Evolutionary conservation across 2,113 vertebrate species (phyloP), one percentile per base, ranked within the genome.

Genomic region (Calidris pygmaea): DNA sequence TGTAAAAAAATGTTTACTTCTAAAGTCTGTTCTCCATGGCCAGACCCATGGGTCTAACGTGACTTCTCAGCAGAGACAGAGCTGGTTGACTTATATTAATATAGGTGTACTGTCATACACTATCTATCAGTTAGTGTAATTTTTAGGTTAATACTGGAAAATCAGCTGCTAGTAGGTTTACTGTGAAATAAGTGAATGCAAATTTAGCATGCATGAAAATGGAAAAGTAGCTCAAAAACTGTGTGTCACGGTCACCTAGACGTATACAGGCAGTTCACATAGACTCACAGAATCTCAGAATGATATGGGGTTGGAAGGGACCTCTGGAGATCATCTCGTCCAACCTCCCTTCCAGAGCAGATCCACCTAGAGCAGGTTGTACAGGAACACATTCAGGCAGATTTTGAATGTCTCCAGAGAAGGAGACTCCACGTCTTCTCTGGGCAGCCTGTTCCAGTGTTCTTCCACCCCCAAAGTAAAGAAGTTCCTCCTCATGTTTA

Each of bases 261-360:
- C 18, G 10, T 14, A 32, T 27, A 39, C 20, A 23, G 0, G 0
- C 9, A 17, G 27, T 39, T 24, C 21, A 26, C 8, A 6, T n/a
- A 10, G 50, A 15, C 7, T 26, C 50, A 29, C 27, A 53, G 52
- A 53, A 14, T 53, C 52, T 53, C 26, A 53, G 27, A 53, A 53
- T 29, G 26, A 29, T 29, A 29, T 47, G 26, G 26, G 52, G 52
- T 53, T 29, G 26, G 26, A 53, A 53, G 52, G 27, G 52, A 15
- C 52, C 26, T 53, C 52, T 53, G 14, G 23, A 26, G 5, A 27
- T 53, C 26, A 53, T 53, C 14, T 53, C 27, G 26, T 53, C 52
- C 52, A 53, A 53, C 26, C 52, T 5, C 52, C 14, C 52, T 27
- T 8, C 26, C 52, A 27, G 52, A 53, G 26, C 52, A 53, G 52